Evolutionary conservation across 2,113 vertebrate genomes (phyloP).

Genomic region (Hystrix cristata): DNA sequence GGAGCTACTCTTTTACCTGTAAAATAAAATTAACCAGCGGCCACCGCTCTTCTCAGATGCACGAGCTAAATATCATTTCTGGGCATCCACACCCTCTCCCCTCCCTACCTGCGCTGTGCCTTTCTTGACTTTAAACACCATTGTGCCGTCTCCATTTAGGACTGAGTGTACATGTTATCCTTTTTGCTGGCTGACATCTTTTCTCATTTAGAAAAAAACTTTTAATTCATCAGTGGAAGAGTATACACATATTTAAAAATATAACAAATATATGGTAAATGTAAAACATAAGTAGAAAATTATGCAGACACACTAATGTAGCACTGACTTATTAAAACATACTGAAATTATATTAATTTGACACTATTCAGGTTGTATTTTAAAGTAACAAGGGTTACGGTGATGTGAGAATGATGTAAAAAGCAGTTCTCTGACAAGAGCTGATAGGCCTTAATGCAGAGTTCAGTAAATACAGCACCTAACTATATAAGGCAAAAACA

Average conservation of each 20-base stretch:
- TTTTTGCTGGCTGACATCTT: background rate
- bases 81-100: background rate
- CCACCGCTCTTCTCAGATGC: background rate
- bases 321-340: background rate
- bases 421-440: background rate
- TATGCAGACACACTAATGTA: background rate
- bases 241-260: background rate
- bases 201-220: background rate
- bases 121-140: background rate
- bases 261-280: background rate
- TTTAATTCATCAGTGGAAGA: background rate
- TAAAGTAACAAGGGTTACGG: background rate
- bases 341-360: background rate
- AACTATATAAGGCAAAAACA: background rate
- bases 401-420: background rate
- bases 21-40: background rate
- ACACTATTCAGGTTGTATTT: background rate
- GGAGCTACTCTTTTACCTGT: background rate
- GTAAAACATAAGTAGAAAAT: background rate
- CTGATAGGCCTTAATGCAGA: background rate
- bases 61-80: background rate
- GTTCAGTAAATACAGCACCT: background rate
- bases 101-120: background rate
- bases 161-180: background rate
- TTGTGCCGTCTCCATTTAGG: background rate